These are phyloP conservation scores for Orientallactaga sibirica DNA, from an alignment of 2,797 vertebrate genomes.

Conservation along the genomic window DNA sequence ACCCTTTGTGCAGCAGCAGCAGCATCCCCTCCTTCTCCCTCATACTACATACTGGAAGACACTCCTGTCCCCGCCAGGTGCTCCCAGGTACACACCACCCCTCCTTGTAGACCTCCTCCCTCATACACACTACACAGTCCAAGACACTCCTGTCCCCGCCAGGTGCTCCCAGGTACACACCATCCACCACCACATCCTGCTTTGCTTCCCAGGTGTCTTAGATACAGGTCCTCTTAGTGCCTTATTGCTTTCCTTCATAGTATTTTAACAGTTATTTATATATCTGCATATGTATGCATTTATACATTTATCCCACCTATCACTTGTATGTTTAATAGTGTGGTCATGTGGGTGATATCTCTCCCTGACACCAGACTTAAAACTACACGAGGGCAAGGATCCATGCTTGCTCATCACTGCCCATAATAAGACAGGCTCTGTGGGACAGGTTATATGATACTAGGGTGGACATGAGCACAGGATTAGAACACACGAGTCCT, in stretches of 20 bases:
- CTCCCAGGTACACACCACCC: neutral
- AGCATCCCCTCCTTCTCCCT: neutral
- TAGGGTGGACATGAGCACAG: neutral
- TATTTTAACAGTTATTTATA: neutral
- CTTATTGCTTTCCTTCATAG: neutral
- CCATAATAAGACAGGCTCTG: neutral
- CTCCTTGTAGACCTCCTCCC: neutral
- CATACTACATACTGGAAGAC: neutral
- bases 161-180: neutral
- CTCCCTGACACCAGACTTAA: neutral
- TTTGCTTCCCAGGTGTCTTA: neutral
- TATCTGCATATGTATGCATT: neutral
- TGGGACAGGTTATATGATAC: neutral
- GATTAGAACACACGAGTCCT: neutral
- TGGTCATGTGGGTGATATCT: neutral
- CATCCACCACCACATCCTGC: neutral
- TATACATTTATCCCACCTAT: neutral
- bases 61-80: neutral
- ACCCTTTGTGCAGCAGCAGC: neutral
- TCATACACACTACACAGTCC: accelerated
- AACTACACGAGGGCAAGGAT: neutral
- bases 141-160: neutral
- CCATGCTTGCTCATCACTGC: neutral
- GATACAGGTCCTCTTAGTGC: neutral
- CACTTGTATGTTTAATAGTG: neutral